These are phyloP conservation scores for Blastomussa wellsi DNA, from an alignment of 92 coral and sea anemone genomes.

Conservation along the genomic window DNA sequence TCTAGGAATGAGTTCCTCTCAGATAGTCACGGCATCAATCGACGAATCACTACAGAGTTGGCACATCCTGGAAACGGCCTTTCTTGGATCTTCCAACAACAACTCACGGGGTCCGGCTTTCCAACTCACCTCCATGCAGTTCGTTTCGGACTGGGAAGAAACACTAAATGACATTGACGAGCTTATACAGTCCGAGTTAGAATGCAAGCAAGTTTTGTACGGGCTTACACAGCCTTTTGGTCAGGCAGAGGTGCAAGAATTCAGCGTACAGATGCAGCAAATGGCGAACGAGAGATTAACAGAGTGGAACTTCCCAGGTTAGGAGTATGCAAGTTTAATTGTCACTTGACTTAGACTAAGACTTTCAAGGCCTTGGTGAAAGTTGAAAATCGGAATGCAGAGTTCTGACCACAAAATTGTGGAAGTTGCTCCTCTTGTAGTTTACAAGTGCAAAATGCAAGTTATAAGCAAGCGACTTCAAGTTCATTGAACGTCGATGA, in stretches of 20 bases:
- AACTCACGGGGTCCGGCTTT: not conserved
- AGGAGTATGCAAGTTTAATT: not conserved
- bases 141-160: conserved; percentile 1
- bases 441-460: not conserved
- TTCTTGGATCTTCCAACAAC: not conserved
- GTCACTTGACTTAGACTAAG: not conserved
- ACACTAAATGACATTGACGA: conserved; percentile 4
- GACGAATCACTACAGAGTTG: not conserved
- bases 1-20: not conserved
- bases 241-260: not conserved
- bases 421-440: too few species aligned
- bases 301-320: not conserved
- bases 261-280: not conserved
- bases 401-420: too few species aligned
- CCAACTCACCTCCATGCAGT: not conserved
- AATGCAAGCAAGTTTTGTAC: not conserved
- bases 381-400: not conserved
- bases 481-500: not conserved
- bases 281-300: not conserved
- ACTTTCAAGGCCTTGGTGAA: too few species aligned
- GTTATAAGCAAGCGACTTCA: not conserved
- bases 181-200: not conserved
- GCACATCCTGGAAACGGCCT: not conserved
- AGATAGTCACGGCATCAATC: not conserved
- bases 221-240: not conserved